phyloP scores from a whole-genome alignment of 2,113 vertebrate species.

The Microtus richardsoni region DNA sequence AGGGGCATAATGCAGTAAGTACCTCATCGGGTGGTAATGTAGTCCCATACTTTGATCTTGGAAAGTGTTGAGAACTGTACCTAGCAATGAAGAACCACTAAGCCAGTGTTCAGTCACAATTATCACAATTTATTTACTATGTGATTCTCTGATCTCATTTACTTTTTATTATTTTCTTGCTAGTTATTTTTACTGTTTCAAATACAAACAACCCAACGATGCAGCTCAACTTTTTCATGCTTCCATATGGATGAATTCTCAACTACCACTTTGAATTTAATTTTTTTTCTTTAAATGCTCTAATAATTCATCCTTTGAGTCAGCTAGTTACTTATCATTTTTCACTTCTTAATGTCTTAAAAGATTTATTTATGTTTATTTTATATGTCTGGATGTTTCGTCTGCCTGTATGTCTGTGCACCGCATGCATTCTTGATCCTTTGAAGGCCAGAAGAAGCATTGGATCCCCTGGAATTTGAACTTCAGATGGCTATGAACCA shows the following conservation, averaged over 20 bases:
- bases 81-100: background rate
- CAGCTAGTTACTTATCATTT: constrained; percentile 19
- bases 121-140: background rate
- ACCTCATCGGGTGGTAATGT: background rate
- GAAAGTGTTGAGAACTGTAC: background rate
- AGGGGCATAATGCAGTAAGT: background rate
- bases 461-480: background rate
- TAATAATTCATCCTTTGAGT: constrained; percentile 18
- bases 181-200: constrained; percentile 22
- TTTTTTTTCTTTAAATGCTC: constrained; percentile 31
- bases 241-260: background rate
- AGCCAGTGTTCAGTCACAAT: background rate
- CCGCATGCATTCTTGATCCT: background rate
- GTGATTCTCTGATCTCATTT: background rate
- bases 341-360: background rate
- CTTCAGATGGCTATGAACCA: background rate
- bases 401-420: background rate
- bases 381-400: background rate
- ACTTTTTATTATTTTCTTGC: constrained; percentile 34
- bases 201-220: background rate
- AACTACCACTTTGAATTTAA: background rate
- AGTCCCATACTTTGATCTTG: background rate
- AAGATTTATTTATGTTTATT: background rate
- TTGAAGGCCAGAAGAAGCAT: background rate
- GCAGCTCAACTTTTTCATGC: background rate